Conservation (phyloP, 2,888 invertebrate genomes). For the Rambutsinella grinnellia region DNA sequence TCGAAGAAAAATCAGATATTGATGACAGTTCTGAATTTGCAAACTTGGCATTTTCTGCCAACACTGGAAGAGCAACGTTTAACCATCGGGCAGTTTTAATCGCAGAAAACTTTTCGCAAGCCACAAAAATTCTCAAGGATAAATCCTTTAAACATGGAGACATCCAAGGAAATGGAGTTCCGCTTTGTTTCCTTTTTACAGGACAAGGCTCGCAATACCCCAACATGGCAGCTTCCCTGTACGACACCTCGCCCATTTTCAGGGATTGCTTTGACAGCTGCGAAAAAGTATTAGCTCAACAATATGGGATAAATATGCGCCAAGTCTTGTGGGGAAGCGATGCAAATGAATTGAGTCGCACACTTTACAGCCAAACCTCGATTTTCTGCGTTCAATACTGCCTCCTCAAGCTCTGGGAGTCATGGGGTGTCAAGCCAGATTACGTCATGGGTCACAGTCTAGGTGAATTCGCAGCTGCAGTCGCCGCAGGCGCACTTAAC, state of each 20-base stretch:
- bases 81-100: conserved; percentile 33
- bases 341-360: conserved; percentile 6
- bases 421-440: conserved; percentile 48
- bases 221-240: conserved; percentile 43
- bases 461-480: conserved; percentile 54
- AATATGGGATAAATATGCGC: conserved; percentile 32
- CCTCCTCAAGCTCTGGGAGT: conserved; percentile 44
- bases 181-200: conserved; percentile 52
- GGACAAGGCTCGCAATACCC: conserved; percentile 53
- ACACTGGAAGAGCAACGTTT: conserved; percentile 34
- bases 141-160: too few species aligned
- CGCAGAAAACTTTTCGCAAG: conserved; percentile 26
- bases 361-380: conserved; percentile 51
- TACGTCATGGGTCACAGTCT: conserved; percentile 53
- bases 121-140: conserved; percentile 16
- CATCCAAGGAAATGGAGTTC: too few species aligned
- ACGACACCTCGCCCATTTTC: conserved; percentile 44
- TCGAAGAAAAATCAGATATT: background rate
- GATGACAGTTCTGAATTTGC: conserved; percentile 1
- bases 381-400: conserved; percentile 56
- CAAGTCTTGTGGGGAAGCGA: conserved; percentile 35
- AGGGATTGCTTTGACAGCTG: conserved; percentile 44
- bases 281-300: conserved; percentile 25
- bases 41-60: conserved; percentile 30
- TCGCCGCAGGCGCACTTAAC: conserved; percentile 39